Evolutionary conservation across 2,797 vertebrate genomes (phyloP).

Genomic region (Poecile montanus): DNA sequence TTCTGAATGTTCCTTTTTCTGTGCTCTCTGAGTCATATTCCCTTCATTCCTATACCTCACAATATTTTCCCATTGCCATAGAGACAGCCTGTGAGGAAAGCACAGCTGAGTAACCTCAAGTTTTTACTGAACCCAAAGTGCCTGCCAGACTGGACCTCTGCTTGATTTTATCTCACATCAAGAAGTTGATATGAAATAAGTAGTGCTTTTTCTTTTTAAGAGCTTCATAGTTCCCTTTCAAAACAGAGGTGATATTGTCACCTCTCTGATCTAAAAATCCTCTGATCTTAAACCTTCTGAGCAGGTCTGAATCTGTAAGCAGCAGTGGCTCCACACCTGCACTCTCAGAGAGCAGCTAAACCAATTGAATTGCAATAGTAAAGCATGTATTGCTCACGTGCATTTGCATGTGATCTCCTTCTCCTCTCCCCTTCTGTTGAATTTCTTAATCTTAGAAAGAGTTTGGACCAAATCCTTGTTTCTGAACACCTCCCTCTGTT

Average conservation of each 20-base stretch:
- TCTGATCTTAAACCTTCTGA: background rate
- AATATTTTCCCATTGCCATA: conserved; percentile 81
- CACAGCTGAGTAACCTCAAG: conserved; percentile 32
- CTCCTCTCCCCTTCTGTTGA: background rate
- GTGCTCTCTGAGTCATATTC: conserved; percentile 76
- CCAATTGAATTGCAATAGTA: background rate
- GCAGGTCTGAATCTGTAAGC: background rate
- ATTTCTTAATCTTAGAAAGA: conserved; percentile 43
- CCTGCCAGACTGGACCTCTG: conserved; percentile 6
- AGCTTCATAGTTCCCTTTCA: background rate
- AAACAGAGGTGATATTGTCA: background rate
- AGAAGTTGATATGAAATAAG: background rate
- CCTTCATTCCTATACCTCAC: conserved; percentile 74
- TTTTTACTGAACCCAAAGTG: conserved; percentile 39
- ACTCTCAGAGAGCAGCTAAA: background rate
- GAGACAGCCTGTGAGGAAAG: conserved; percentile 64
- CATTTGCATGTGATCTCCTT: background rate
- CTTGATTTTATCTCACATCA: background rate
- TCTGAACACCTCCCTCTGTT: conserved; percentile 52
- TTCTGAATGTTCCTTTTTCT: conserved; percentile 63
- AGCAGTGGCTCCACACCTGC: background rate
- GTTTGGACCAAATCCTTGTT: background rate
- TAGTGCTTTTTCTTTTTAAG: background rate
- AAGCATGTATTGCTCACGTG: background rate
- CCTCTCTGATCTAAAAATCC: background rate